Evolutionary conservation across 2,888 invertebrate species (phyloP).

Genomic region (Lasioglossum villosulum): DNA sequence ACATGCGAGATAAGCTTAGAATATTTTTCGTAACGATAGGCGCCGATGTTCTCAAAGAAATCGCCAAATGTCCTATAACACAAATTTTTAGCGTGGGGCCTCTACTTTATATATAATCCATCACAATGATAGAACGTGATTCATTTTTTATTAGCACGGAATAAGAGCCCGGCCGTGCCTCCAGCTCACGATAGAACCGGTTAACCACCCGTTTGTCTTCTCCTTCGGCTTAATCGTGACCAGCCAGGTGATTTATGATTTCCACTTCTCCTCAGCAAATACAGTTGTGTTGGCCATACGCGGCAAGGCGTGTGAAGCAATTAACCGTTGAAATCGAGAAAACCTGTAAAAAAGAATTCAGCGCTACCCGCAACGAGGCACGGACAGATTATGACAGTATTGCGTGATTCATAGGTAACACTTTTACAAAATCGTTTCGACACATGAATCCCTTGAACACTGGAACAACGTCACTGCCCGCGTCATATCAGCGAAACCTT

Average conservation of each 20-base stretch:
- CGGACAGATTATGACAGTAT: slow-evolving; percentile 72
- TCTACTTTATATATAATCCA: background rate
- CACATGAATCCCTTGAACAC: slow-evolving; percentile 47
- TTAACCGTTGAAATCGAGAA: slow-evolving; percentile 58
- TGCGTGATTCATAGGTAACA: slow-evolving; percentile 72
- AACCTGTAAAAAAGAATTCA: slow-evolving; percentile 52
- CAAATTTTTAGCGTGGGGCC: background rate
- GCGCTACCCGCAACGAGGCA: slow-evolving; percentile 70
- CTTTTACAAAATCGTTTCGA: slow-evolving; percentile 69
- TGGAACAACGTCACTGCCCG: background rate
- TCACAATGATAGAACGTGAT: background rate
- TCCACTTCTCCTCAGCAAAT: slow-evolving; percentile 65
- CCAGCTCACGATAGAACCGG: slow-evolving; percentile 70
- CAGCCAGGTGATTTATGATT: slow-evolving; percentile 75
- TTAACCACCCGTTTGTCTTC: slow-evolving; percentile 77
- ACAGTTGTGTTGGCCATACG: slow-evolving; percentile 62
- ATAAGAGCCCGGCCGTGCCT: slow-evolving; percentile 11
- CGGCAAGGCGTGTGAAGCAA: slow-evolving; percentile 66
- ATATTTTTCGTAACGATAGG: background rate
- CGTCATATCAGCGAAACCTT: background rate
- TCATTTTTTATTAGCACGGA: background rate
- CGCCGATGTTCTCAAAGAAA: background rate
- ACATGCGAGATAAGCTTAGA: background rate
- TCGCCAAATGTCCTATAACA: background rate
- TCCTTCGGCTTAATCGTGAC: slow-evolving; percentile 74